Evolutionary conservation across 2,113 vertebrate species (phyloP).

Genomic region (Lontra canadensis): DNA sequence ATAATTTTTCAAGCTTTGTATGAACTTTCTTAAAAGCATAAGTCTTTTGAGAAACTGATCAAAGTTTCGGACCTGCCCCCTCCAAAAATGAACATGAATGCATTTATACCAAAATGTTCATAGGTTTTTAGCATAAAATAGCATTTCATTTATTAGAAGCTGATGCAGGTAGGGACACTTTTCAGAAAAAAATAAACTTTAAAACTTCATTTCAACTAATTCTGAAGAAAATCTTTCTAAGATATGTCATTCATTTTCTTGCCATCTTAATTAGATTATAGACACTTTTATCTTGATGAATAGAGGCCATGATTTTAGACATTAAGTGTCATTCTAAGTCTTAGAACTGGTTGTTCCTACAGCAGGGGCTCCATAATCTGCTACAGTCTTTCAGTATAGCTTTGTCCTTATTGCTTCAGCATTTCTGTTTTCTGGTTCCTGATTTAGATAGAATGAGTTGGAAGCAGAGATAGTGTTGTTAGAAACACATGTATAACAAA

Average conservation of each 20-base stretch:
- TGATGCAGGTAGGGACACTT: background rate
- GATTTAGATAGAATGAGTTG: background rate
- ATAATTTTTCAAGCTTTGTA: background rate
- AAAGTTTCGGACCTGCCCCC: background rate
- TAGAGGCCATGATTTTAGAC: background rate
- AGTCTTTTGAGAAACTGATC: background rate
- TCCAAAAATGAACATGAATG: background rate
- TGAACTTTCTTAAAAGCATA: conserved; percentile 14
- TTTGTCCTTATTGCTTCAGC: background rate
- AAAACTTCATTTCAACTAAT: background rate
- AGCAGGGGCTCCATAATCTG: background rate
- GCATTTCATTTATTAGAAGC: conserved; percentile 5
- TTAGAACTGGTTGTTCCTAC: background rate
- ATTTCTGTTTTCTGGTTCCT: background rate
- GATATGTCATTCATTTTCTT: background rate
- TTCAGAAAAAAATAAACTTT: background rate
- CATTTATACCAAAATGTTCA: background rate
- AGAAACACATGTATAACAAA: background rate
- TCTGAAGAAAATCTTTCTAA: conserved; percentile 28
- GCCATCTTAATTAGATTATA: background rate
- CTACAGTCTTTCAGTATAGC: background rate
- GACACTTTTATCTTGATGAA: background rate
- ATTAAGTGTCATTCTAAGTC: background rate
- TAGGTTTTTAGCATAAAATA: background rate
- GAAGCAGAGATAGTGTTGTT: background rate